phyloP scores from a whole-genome alignment of 2,888 invertebrate species.

The Polietes domitor region DNA sequence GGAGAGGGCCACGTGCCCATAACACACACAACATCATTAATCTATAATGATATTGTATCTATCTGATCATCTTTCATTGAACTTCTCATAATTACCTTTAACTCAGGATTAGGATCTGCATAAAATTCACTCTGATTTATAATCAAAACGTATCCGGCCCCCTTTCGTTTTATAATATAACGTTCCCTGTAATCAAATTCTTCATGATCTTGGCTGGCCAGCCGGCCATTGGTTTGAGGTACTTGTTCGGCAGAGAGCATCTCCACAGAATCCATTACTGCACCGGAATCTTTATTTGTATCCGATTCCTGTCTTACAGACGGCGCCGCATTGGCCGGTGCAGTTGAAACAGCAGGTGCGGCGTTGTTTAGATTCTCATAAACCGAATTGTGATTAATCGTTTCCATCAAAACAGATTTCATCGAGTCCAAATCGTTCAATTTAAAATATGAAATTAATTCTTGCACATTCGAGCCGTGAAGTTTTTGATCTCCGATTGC shows the following conservation, averaged over 20 bases:
- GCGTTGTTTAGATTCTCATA: not conserved
- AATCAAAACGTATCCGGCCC: conserved; percentile 77
- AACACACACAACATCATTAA: no score
- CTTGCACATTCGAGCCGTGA: conserved; percentile 72
- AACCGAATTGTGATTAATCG: conserved; percentile 69
- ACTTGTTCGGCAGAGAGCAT: not conserved
- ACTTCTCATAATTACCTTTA: conserved; percentile 70
- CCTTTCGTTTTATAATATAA: conserved; percentile 70
- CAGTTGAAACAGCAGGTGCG: not conserved
- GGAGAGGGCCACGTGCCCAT: no score
- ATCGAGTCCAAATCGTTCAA: conserved; percentile 71
- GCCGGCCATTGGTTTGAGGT: not conserved
- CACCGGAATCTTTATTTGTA: conserved; percentile 50
- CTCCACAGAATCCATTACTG: conserved; percentile 35
- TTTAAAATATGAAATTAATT: conserved; percentile 76
- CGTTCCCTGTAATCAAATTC: conserved; percentile 60
- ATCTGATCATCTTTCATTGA: no score
- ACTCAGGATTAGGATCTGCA: conserved; percentile 69
- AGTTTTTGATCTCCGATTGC: conserved; percentile 70
- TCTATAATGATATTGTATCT: no score
- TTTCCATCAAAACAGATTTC: conserved; percentile 71
- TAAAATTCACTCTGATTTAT: conserved; percentile 77
- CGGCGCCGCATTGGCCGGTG: not conserved
- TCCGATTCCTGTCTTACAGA: not conserved
- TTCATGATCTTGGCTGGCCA: not conserved